phyloP scores from a whole-genome alignment of 2,888 invertebrate species.

The Microctonus brassicae region DNA sequence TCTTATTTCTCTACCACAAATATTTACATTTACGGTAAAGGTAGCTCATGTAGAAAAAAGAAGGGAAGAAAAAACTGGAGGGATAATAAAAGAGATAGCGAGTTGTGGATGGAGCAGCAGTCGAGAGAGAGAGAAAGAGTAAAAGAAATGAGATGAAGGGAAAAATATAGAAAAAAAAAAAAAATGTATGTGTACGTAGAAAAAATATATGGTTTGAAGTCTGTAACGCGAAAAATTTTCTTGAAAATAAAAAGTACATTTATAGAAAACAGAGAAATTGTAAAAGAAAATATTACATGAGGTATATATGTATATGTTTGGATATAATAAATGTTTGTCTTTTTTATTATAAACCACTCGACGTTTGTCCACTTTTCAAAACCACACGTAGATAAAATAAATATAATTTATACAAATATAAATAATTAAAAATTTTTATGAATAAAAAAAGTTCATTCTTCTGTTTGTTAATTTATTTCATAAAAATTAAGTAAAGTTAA shows the following conservation, averaged over 20 bases:
- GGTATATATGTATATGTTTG: not conserved
- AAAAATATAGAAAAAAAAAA: not conserved
- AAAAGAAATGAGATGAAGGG: not conserved
- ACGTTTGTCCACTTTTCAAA: no score
- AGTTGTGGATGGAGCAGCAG: no score
- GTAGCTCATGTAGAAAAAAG: not conserved
- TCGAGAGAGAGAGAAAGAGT: not conserved
- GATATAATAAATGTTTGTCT: no score
- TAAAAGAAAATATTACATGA: conserved; percentile 18
- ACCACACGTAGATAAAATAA: no score
- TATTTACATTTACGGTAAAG: conserved; percentile 32
- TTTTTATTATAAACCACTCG: no score
- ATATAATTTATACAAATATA: no score
- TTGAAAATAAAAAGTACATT: conserved; percentile 2
- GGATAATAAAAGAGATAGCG: not conserved
- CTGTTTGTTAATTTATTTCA: no score
- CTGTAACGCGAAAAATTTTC: conserved; percentile 5
- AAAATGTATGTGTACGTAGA: conserved; percentile 18
- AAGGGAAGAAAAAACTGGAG: not conserved
- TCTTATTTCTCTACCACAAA: conserved; percentile 25
- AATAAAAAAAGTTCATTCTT: no score
- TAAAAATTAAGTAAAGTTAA: no score
- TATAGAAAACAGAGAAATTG: conserved; percentile 17
- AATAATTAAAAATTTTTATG: no score
- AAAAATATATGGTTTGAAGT: conserved; percentile 4